Evolutionary conservation across 2,888 invertebrate genomes (phyloP).

Genomic region (Rhagonycha lutea): DNA sequence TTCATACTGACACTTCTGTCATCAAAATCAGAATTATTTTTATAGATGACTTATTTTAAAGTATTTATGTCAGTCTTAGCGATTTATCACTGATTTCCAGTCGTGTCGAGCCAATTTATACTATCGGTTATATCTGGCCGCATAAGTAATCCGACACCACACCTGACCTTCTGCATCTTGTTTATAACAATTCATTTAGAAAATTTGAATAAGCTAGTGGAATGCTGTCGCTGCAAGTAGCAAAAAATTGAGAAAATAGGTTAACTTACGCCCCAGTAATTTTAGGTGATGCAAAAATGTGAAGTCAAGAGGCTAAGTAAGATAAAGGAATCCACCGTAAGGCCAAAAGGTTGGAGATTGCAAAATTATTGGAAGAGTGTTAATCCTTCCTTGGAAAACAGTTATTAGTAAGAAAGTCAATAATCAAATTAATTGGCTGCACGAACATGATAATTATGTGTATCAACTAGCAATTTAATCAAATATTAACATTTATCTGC

Average conservation of each 20-base stretch:
- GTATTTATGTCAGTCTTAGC: constrained; percentile 42
- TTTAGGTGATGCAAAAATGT: not conserved
- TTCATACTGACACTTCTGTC: constrained; percentile 24
- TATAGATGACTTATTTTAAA: constrained; percentile 44
- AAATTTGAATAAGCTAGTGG: constrained; percentile 8
- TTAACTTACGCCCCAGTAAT: constrained; percentile 6
- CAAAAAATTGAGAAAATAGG: not conserved
- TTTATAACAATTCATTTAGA: constrained; percentile 24
- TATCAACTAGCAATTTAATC: constrained; percentile 1
- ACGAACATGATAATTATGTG: constrained; percentile 26
- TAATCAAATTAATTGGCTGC: constrained; percentile 36
- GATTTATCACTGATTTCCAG: constrained; percentile 45
- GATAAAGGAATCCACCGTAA: not conserved
- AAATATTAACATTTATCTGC: constrained; percentile 4
- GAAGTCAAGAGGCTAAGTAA: not conserved
- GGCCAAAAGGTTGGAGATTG: not conserved
- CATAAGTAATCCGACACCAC: constrained; percentile 33
- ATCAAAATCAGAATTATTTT: constrained; percentile 35
- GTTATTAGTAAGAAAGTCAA: constrained; percentile 9
- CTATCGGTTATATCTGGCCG: constrained; percentile 38
- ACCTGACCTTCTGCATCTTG: constrained; percentile 31
- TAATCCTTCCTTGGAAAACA: constrained; percentile 1
- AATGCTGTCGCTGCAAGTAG: not conserved
- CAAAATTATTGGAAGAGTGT: not conserved
- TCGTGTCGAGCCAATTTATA: constrained; percentile 40